Conservation (phyloP, 2,113 vertebrate genomes). For the Centropus unirufus region DNA sequence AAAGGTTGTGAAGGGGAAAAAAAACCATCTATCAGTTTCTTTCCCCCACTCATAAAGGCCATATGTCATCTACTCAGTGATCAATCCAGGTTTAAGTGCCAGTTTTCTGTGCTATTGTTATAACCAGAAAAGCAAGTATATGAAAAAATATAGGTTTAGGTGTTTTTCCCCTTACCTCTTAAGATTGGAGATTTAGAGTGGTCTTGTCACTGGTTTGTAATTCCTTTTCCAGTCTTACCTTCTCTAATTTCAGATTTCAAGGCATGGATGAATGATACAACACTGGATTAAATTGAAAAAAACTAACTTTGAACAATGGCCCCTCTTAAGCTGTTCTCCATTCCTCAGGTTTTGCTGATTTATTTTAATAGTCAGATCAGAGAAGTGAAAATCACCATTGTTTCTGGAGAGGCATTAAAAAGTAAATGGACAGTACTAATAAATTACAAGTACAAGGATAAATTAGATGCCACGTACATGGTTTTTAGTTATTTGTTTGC, state of each 20-base stretch:
- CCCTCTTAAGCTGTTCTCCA: not conserved
- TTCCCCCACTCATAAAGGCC: constrained; percentile 55
- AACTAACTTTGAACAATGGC: constrained; percentile 7
- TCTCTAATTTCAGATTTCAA: constrained; percentile 11
- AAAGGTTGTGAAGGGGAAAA: constrained; percentile 76
- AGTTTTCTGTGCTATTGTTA: constrained; percentile 70
- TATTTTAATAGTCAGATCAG: constrained; percentile 47
- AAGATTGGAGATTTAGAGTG: constrained; percentile 44
- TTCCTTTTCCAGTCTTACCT: not conserved
- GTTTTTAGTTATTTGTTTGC: constrained; percentile 14
- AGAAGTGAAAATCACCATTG: constrained; percentile 9
- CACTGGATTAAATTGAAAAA: not conserved
- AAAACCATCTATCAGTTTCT: constrained; percentile 74
- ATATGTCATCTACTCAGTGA: constrained; percentile 71
- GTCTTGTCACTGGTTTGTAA: not conserved
- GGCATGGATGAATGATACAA: not conserved
- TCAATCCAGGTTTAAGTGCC: constrained; percentile 74
- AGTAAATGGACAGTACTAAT: constrained; percentile 48
- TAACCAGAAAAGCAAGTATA: constrained; percentile 61
- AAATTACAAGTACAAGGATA: constrained; percentile 55
- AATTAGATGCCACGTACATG: constrained; percentile 44
- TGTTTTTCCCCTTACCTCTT: not conserved
- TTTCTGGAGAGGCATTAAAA: constrained; percentile 32
- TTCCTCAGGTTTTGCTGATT: constrained; percentile 41
- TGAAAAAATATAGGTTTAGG: constrained; percentile 28